These are phyloP conservation scores for Drosophila pachea DNA, from an alignment of 1,140 invertebrate species.

Conservation along the genomic window DNA sequence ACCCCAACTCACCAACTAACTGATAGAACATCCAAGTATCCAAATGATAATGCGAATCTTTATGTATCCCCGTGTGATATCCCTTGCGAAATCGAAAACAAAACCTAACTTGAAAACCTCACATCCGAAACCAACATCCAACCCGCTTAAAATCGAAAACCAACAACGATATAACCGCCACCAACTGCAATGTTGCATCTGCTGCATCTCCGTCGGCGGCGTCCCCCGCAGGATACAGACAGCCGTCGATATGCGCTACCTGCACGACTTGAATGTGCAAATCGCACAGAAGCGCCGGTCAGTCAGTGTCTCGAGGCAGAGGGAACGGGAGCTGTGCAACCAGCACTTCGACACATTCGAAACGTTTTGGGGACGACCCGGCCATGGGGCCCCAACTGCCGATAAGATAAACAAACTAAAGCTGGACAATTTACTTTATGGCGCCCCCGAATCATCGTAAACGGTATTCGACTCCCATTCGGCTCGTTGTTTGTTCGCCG, in stretches of 20 bases:
- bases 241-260: slow-evolving; percentile 65
- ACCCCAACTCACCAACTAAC: slow-evolving; percentile 57
- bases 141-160: slow-evolving; percentile 24
- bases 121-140: slow-evolving; percentile 30
- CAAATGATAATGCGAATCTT: slow-evolving; percentile 74
- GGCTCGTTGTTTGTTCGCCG: slow-evolving; percentile 56
- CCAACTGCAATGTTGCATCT: slow-evolving; percentile 11
- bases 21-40: slow-evolving; percentile 37
- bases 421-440: slow-evolving; percentile 78
- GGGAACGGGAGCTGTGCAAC: slow-evolving; percentile 81
- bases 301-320: slow-evolving; percentile 75
- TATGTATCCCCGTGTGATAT: slow-evolving; percentile 67
- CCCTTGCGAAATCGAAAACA: slow-evolving; percentile 38
- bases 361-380: slow-evolving; percentile 84
- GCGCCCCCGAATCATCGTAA: slow-evolving; percentile 51
- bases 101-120: slow-evolving; percentile 6
- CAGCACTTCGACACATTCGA: slow-evolving; percentile 84
- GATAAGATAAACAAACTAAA: slow-evolving; percentile 74
- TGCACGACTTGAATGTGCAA: slow-evolving; percentile 78
- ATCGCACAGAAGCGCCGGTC: slow-evolving; percentile 76
- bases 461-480: slow-evolving; percentile 28
- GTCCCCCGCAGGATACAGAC: slow-evolving; percentile 58
- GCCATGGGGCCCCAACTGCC: slow-evolving; percentile 82
- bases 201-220: slow-evolving; percentile 1
- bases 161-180: slow-evolving; percentile 30